These are phyloP conservation scores for Pteromalus puparum DNA, from an alignment of 1,140 invertebrate species.

Conservation along the genomic window DNA sequence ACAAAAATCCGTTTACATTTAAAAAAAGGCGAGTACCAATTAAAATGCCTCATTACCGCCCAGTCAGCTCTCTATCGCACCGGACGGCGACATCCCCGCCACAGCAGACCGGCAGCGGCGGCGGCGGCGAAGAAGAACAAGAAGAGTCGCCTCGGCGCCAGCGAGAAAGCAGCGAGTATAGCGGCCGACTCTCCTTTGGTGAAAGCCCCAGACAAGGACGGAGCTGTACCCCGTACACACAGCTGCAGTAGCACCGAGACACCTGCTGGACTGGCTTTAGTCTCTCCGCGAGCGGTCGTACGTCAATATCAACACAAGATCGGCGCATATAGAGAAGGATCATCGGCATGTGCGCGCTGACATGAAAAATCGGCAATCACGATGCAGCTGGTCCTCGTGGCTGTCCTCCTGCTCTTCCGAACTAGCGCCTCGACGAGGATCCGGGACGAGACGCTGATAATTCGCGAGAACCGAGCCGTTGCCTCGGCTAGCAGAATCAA, in stretches of 20 bases:
- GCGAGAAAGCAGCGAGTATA: constrained; percentile 30
- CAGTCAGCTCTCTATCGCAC: neutral
- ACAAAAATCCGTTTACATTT: neutral
- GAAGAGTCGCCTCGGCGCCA: constrained; percentile 14
- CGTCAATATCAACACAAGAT: neutral
- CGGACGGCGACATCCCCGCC: neutral
- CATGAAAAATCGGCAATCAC: neutral
- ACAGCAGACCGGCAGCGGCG: neutral
- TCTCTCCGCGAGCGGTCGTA: constrained; percentile 33
- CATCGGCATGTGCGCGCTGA: neutral
- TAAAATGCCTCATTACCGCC: neutral
- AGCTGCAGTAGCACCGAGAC: neutral
- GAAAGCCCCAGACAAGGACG: constrained; percentile 30
- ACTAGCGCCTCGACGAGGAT: neutral
- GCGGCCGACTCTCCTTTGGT: constrained; percentile 25
- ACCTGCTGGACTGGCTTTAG: constrained; percentile 7
- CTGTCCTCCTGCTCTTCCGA: neutral
- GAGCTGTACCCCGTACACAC: neutral
- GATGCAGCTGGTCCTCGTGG: neutral
- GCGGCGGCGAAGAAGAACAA: neutral
- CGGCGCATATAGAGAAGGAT: neutral
- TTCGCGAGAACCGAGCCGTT: neutral
- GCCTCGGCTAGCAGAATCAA: neutral
- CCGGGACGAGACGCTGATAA: neutral
- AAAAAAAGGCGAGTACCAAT: neutral